Evolutionary conservation across 92 coral and sea anemone species (phyloP).

Genomic region (Ricordea florida): DNA sequence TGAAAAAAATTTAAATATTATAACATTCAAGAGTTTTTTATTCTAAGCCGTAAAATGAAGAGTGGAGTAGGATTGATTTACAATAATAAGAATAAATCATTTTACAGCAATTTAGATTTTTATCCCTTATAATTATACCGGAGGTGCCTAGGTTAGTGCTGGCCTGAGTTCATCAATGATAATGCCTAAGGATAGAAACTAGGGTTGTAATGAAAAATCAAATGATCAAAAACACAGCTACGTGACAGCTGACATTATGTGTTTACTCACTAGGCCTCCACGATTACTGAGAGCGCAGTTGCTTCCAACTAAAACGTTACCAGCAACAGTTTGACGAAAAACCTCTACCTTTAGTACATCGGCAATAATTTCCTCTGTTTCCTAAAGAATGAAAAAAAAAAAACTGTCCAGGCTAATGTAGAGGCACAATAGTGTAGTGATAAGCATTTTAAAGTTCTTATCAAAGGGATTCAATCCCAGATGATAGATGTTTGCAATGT

Average conservation of each 20-base stretch:
- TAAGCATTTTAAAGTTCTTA: background rate
- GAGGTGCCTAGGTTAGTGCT: no score
- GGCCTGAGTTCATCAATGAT: background rate
- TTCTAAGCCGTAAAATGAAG: no score
- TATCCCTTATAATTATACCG: no score
- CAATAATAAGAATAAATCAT: no score
- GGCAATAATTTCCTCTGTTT: constrained; percentile 98
- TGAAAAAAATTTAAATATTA: no score
- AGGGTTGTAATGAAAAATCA: background rate
- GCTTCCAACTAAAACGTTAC: constrained; percentile 92
- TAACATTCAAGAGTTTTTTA: no score
- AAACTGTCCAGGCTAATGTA: background rate
- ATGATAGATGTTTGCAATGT: no score
- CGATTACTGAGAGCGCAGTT: constrained; percentile 96
- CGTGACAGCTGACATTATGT: background rate
- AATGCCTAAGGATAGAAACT: background rate
- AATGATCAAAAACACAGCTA: background rate
- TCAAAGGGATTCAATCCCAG: no score
- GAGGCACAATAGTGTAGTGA: background rate
- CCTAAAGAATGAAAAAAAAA: constrained; percentile 46
- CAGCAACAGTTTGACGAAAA: constrained; percentile 94
- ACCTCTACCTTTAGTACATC: constrained; percentile 96
- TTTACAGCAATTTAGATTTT: no score
- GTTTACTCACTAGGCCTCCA: constrained; percentile 93
- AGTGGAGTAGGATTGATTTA: no score